Conservation (phyloP, 1,140 invertebrate species). For the Hirudo medicinalis region DNA sequence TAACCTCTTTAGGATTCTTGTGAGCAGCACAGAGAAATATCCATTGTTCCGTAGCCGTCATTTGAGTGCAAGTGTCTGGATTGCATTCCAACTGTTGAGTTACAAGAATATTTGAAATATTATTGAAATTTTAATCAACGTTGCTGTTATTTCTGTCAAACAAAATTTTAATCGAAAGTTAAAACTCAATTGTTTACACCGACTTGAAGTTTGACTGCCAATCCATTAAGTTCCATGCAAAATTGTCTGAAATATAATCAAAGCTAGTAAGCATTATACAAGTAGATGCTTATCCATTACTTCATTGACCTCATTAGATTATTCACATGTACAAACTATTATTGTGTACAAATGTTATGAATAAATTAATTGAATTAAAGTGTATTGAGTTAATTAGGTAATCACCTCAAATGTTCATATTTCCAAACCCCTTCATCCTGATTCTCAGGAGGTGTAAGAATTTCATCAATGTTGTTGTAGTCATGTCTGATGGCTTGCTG, state of each 20-base stretch:
- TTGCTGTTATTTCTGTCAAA: too few species aligned
- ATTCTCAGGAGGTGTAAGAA: slow-evolving; percentile 84
- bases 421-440: slow-evolving; percentile 99
- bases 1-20: slow-evolving; percentile 89
- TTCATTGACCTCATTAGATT: too few species aligned
- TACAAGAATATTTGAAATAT: too few species aligned
- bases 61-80: slow-evolving; percentile 90
- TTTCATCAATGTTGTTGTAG: slow-evolving; percentile 80
- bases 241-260: slow-evolving; percentile 61
- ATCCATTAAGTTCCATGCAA: slow-evolving; percentile 94
- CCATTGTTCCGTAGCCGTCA: slow-evolving; percentile 99
- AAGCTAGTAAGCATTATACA: background rate
- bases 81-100: slow-evolving; percentile 72
- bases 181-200: slow-evolving; percentile 13
- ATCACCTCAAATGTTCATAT: slow-evolving; percentile 95
- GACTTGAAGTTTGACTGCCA: slow-evolving; percentile 67
- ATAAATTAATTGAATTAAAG: background rate
- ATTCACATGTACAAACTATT: too few species aligned
- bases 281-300: too few species aligned
- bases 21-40: slow-evolving; percentile 99
- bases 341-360: too few species aligned
- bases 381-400: slow-evolving; percentile 61
- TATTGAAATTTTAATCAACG: too few species aligned
- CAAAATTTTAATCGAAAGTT: too few species aligned
- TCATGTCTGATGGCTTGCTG: slow-evolving; percentile 91